phyloP scores from a whole-genome alignment of 1,140 invertebrate species.

The Drosophila seguyi region DNA sequence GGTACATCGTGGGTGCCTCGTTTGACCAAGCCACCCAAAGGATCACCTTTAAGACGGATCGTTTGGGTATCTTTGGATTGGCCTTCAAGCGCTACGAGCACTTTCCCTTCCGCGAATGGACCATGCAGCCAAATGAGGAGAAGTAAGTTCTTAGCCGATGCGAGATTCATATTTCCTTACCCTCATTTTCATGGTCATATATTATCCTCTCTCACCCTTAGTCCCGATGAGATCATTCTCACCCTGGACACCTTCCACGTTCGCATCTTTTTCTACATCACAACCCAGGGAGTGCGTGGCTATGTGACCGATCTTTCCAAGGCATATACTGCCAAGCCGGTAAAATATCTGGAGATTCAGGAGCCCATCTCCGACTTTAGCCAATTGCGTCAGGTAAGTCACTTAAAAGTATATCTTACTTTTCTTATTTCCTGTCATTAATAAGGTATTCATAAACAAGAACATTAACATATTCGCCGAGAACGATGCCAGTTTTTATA shows the following conservation, averaged over 20 bases:
- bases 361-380: constrained; percentile 66
- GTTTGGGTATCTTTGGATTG: constrained; percentile 68
- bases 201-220: neutral
- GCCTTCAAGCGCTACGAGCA: constrained; percentile 79
- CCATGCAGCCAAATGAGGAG: constrained; percentile 64
- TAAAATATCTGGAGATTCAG: constrained; percentile 68
- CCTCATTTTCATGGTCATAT: neutral
- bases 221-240: constrained; percentile 63
- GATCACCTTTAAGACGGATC: constrained; percentile 65
- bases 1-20: constrained; percentile 28
- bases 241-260: constrained; percentile 69
- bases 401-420: no score
- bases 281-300: constrained; percentile 56
- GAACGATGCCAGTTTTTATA: constrained; percentile 72
- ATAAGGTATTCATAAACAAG: constrained; percentile 55
- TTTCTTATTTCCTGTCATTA: no score
- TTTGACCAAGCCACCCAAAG: constrained; percentile 40
- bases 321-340: constrained; percentile 49
- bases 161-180: neutral
- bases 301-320: constrained; percentile 68
- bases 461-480: constrained; percentile 76
- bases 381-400: constrained; percentile 56
- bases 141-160: constrained; percentile 51
- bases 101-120: constrained; percentile 76
- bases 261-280: constrained; percentile 62